phyloP scores from a whole-genome alignment of 2,113 vertebrate species.

The Catharus bicknelli region DNA sequence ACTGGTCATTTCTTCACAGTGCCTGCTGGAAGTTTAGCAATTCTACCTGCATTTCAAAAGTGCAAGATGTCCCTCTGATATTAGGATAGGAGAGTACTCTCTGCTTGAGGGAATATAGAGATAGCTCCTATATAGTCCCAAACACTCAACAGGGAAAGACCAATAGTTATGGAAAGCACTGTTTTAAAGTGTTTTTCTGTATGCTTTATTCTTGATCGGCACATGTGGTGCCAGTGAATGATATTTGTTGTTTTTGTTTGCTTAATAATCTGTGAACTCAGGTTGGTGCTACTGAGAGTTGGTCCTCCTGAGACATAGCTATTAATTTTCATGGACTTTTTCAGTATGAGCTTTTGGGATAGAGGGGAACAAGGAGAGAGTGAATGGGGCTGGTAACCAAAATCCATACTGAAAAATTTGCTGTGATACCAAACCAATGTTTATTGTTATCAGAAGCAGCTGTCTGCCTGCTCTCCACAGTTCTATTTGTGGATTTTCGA shows the following conservation, averaged over 20 bases:
- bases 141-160: background rate
- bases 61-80: background rate
- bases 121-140: background rate
- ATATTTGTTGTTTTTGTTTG: background rate
- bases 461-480: constrained; percentile 76
- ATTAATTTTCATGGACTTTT: background rate
- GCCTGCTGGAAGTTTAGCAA: background rate
- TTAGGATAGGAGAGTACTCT: background rate
- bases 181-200: background rate
- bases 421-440: constrained; percentile 57
- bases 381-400: constrained; percentile 6
- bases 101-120: background rate
- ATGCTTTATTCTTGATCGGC: accelerated
- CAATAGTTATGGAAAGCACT: background rate
- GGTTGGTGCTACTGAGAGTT: background rate
- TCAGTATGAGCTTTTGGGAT: background rate
- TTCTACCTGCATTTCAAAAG: background rate
- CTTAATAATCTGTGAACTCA: background rate
- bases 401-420: constrained; percentile 32
- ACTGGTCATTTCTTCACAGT: background rate
- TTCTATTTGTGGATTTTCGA: constrained; percentile 89
- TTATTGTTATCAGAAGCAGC: constrained; percentile 82
- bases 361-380: background rate
- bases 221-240: background rate
- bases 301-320: background rate